Percentiles rank a stretch among this genome's conserved stretches.
These are phyloP conservation scores for Platycheirus rosarum DNA, from an alignment of 2,888 invertebrate species.

Conservation along the genomic window DNA sequence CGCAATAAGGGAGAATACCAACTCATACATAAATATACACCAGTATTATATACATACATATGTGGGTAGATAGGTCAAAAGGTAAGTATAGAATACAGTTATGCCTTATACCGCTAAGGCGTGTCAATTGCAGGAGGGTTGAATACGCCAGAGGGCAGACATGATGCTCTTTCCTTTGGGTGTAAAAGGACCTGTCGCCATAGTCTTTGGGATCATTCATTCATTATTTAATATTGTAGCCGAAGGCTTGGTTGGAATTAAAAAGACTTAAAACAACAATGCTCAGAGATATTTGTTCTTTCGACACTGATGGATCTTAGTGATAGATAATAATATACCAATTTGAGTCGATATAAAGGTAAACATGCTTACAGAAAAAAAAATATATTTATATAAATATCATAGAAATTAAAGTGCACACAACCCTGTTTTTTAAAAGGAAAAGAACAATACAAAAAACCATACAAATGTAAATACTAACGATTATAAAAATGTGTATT, in stretches of 20 bases:
- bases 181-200: conserved; percentile 38
- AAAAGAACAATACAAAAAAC: too few relatives aligned
- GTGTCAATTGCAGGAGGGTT: conserved; percentile 42
- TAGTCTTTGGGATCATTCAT: conserved; percentile 25
- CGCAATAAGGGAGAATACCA: conserved; percentile 23
- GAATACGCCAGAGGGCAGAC: conserved; percentile 36
- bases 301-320: neutral
- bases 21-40: neutral
- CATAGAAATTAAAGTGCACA: too few relatives aligned
- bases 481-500: too few relatives aligned
- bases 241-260: conserved; percentile 64
- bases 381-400: too few relatives aligned
- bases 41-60: neutral
- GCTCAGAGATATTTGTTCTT: conserved; percentile 48
- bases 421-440: too few relatives aligned
- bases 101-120: conserved; percentile 19
- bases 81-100: conserved; percentile 17
- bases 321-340: too few relatives aligned
- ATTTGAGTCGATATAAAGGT: too few relatives aligned
- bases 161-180: conserved; percentile 37
- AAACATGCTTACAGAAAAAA: too few relatives aligned
- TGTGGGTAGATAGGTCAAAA: conserved; percentile 44
- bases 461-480: too few relatives aligned
- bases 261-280: conserved; percentile 66
- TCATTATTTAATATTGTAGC: conserved; percentile 63